phyloP scores from a whole-genome alignment of 1,140 invertebrate genomes.

The Ditylenchus dipsaci region DNA sequence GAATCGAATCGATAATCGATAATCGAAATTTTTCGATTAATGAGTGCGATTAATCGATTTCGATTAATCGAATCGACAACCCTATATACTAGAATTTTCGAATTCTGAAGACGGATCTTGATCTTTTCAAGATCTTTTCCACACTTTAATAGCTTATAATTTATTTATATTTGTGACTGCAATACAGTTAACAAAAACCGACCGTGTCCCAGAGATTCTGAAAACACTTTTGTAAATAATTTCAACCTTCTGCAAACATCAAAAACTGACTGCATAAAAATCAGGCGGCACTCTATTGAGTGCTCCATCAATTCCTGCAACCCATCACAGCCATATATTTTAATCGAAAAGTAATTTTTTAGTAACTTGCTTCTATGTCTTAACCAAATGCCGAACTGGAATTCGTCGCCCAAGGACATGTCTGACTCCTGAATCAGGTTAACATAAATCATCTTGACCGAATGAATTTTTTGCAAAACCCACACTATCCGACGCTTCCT shows the following conservation, averaged over 20 bases:
- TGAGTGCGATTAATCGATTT: no score
- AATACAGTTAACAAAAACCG: no score
- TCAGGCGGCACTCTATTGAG: slow-evolving; percentile 90
- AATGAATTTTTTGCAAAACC: neutral
- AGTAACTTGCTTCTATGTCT: slow-evolving; percentile 68
- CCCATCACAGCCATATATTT: no score
- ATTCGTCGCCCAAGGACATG: slow-evolving; percentile 58
- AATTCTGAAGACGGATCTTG: no score
- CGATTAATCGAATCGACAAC: no score
- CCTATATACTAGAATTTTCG: no score
- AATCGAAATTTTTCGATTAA: no score
- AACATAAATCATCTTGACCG: neutral
- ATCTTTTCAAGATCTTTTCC: no score
- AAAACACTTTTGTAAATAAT: slow-evolving; percentile 30
- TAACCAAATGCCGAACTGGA: slow-evolving; percentile 89
- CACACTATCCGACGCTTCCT: slow-evolving; percentile 21
- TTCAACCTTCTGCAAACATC: slow-evolving; percentile 4
- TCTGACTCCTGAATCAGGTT: neutral
- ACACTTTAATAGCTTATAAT: no score
- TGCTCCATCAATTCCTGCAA: slow-evolving; percentile 75
- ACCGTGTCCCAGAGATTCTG: slow-evolving; percentile 58
- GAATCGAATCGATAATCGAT: no score
- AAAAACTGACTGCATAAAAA: slow-evolving; percentile 75
- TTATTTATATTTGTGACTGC: no score
- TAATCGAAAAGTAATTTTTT: no score